A percentile compares a stretch with the other conserved stretches of the same genome.
Conservation (phyloP, 92 coral and sea anemone genomes). For the Nematostella vectensis region DNA sequence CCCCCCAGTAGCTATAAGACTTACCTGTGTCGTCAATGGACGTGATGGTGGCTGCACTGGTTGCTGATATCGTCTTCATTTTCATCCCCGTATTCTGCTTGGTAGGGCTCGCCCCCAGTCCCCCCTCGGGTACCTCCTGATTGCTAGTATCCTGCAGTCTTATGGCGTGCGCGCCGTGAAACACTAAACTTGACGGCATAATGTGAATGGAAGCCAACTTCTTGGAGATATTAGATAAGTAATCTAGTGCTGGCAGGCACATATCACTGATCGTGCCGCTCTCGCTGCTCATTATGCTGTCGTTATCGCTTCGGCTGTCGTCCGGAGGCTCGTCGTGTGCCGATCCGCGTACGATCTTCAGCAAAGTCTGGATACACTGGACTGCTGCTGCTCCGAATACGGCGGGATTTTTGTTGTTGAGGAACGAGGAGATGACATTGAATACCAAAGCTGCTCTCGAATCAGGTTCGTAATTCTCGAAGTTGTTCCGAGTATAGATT, state of each 20-base stretch:
- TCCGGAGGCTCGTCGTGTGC: constrained; percentile 57
- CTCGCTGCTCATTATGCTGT: constrained; percentile 65
- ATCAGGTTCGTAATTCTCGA: constrained; percentile 47
- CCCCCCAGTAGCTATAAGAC: too few species aligned
- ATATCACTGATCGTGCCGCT: constrained; percentile 53
- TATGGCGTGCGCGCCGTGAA: constrained; percentile 87
- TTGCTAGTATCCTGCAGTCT: constrained; percentile 39
- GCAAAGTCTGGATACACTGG: constrained; percentile 82
- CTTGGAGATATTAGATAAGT: constrained; percentile 78
- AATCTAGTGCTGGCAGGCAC: constrained; percentile 91
- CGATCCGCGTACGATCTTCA: constrained; percentile 73
- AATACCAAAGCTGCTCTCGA: constrained; percentile 63
- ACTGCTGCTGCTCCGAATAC: constrained; percentile 93
- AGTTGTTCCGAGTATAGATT: constrained; percentile 23
- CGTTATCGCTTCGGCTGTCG: constrained; percentile 82
- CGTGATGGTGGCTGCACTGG: constrained; percentile 69
- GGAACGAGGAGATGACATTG: constrained; percentile 72
- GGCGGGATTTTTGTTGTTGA: constrained; percentile 80
- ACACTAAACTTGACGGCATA: constrained; percentile 94
- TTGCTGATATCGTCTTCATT: constrained; percentile 39
- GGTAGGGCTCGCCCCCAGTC: constrained; percentile 31
- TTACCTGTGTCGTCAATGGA: constrained; percentile 81
- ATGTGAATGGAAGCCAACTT: constrained; percentile 86
- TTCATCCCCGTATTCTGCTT: constrained; percentile 32
- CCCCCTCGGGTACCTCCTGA: constrained; percentile 17